A percentile compares a stretch with the other conserved stretches of the same genome.
These are phyloP conservation scores for Lepidurus arcticus DNA, from an alignment of 1,140 invertebrate species.

Conservation along the genomic window DNA sequence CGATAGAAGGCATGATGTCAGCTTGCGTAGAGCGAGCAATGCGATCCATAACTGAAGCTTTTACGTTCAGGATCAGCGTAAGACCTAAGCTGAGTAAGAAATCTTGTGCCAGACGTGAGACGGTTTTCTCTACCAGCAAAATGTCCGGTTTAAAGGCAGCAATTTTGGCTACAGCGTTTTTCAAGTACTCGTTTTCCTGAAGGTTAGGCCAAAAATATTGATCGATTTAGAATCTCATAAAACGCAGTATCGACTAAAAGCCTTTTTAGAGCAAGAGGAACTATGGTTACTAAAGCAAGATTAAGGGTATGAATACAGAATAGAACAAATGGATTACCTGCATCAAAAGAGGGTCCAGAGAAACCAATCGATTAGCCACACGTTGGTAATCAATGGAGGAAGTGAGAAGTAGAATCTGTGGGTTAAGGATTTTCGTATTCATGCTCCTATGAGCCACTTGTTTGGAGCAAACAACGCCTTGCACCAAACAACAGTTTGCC, in stretches of 20 bases:
- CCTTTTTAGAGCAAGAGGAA: neutral
- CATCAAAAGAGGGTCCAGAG: conserved; percentile 82
- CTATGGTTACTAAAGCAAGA: neutral
- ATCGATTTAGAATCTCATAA: too few species aligned
- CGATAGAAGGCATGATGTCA: conserved; percentile 82
- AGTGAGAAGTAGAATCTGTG: conserved; percentile 75
- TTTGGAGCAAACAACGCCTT: conserved; percentile 85
- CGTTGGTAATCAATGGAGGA: conserved; percentile 89
- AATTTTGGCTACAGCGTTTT: conserved; percentile 82
- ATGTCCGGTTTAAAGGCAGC: conserved; percentile 75
- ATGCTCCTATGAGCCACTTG: conserved; percentile 88
- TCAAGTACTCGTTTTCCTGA: conserved; percentile 82
- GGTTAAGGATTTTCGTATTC: conserved; percentile 70
- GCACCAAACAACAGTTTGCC: conserved; percentile 69
- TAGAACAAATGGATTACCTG: conserved; percentile 53
- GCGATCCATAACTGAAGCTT: conserved; percentile 73
- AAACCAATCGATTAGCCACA: conserved; percentile 81
- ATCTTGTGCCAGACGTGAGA: conserved; percentile 83
- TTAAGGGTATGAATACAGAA: too few species aligned
- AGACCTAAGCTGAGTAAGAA: conserved; percentile 70
- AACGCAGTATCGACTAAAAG: too few species aligned
- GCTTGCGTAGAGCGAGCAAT: conserved; percentile 76
- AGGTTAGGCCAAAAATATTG: conserved; percentile 30
- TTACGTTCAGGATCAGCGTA: conserved; percentile 82
- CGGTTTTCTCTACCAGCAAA: conserved; percentile 82